These are phyloP conservation scores for Turnix velox DNA, from an alignment of 2,113 vertebrate species.

Conservation along the genomic window DNA sequence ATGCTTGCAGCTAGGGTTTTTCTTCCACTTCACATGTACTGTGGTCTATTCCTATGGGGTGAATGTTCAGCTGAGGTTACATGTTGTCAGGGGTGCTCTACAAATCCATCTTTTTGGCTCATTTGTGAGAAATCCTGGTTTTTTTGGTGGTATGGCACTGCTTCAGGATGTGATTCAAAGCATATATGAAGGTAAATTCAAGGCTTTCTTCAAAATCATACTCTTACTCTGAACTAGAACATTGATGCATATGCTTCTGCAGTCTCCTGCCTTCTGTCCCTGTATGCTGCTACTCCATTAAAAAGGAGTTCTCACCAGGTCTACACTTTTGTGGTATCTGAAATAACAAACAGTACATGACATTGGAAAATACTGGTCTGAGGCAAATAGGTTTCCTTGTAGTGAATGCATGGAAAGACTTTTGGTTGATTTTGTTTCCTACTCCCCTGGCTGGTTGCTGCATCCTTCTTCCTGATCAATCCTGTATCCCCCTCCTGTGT, in stretches of 20 bases:
- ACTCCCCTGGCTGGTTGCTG: neutral
- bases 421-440: neutral
- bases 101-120: neutral
- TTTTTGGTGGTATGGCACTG: neutral
- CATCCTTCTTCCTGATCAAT: neutral
- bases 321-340: neutral
- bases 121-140: neutral
- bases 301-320: neutral
- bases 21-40: neutral
- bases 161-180: neutral
- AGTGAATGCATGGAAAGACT: neutral
- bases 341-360: neutral
- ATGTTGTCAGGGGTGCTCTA: neutral
- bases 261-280: neutral
- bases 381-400: neutral
- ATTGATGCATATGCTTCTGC: neutral
- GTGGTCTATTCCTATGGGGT: neutral
- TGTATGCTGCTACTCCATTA: neutral
- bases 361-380: neutral
- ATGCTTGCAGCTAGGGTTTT: neutral
- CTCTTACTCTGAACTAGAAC: neutral
- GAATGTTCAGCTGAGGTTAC: neutral
- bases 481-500: neutral
- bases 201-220: neutral
- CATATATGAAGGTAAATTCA: neutral